Conservation (phyloP, 2,797 vertebrate species). For the Channa striata region DNA sequence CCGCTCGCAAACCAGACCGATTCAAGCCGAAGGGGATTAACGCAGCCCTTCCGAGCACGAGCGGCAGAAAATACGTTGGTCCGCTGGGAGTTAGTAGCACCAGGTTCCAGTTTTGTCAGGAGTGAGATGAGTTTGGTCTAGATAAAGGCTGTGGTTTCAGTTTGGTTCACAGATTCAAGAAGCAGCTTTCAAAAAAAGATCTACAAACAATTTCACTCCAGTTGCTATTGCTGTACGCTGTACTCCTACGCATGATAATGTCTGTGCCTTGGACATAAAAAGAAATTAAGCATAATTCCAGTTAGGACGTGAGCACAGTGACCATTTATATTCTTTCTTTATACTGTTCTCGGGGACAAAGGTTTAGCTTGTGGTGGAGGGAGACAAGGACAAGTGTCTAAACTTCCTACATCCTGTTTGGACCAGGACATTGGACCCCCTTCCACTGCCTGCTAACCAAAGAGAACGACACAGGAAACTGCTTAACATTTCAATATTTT, state of each 20-base stretch:
- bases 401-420: slow-evolving; percentile 71
- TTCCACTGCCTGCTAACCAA: slow-evolving; percentile 22
- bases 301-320: slow-evolving; percentile 66
- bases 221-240: slow-evolving; percentile 51
- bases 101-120: slow-evolving; percentile 52
- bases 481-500: slow-evolving; percentile 60
- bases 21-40: slow-evolving; percentile 9
- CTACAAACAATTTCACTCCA: slow-evolving; percentile 48
- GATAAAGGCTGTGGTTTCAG: slow-evolving; percentile 56
- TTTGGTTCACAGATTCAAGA: slow-evolving; percentile 56
- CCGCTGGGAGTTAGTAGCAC: slow-evolving; percentile 55
- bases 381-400: neutral
- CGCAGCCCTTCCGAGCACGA: slow-evolving; percentile 3
- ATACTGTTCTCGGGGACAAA: slow-evolving; percentile 49
- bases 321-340: slow-evolving; percentile 43
- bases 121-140: slow-evolving; percentile 49
- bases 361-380: slow-evolving; percentile 6
- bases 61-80: neutral
- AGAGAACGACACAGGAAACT: slow-evolving; percentile 64
- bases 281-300: slow-evolving; percentile 63
- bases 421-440: slow-evolving; percentile 36
- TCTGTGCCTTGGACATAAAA: slow-evolving; percentile 82
- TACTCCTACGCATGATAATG: slow-evolving; percentile 76
- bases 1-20: slow-evolving; percentile 5
- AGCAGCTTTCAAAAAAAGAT: slow-evolving; percentile 61